Evolutionary conservation across 1,140 invertebrate species (phyloP).

Genomic region (Pollicipes pollicipes): DNA sequence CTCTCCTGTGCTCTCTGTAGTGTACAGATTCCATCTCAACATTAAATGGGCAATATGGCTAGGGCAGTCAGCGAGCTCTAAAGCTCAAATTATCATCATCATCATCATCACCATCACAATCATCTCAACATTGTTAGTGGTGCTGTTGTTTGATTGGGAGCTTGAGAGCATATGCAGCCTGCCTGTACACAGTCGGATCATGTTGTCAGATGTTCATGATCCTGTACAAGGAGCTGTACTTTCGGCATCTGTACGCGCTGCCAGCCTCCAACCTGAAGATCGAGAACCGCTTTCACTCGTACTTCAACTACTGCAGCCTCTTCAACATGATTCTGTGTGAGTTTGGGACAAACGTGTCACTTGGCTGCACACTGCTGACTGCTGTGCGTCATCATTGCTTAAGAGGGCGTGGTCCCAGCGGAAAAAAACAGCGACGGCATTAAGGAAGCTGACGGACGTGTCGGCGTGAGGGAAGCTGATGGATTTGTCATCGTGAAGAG

Average conservation of each 20-base stretch:
- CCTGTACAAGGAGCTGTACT: slow-evolving; percentile 94
- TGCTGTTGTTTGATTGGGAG: no score
- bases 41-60: no score
- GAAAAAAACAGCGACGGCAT: no score
- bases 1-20: neutral
- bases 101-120: neutral
- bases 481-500: no score
- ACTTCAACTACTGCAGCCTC: slow-evolving; percentile 94
- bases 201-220: slow-evolving; percentile 60
- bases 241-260: slow-evolving; percentile 86
- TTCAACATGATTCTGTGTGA: slow-evolving; percentile 85
- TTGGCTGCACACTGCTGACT: no score
- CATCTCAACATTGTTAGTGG: neutral
- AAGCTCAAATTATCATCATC: neutral
- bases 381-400: no score
- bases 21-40: no score
- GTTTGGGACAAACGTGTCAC: slow-evolving; percentile 15
- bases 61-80: no score
- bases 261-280: slow-evolving; percentile 67
- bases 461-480: no score
- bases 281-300: slow-evolving; percentile 83
- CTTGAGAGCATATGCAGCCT: no score
- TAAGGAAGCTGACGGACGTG: no score
- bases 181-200: neutral
- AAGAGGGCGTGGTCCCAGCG: no score